These are phyloP conservation scores for Temnothorax nylanderi DNA, from an alignment of 1,140 invertebrate genomes.

Conservation along the genomic window DNA sequence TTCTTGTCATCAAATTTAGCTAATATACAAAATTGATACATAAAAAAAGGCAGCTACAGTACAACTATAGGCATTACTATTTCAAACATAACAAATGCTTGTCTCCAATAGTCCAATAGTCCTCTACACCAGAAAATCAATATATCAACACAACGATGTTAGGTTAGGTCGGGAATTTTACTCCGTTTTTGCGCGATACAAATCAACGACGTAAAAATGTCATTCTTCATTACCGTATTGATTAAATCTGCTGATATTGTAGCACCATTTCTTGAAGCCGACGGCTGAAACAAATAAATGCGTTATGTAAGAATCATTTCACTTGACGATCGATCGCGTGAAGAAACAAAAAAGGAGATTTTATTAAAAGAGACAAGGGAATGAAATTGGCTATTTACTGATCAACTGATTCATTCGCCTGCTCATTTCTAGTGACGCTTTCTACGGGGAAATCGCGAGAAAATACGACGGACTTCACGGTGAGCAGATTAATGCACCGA, in stretches of 20 bases:
- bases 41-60: neutral
- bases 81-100: neutral
- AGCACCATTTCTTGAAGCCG: conserved; percentile 41
- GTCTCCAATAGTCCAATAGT: neutral
- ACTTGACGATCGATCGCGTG: neutral
- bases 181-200: neutral
- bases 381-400: conserved; percentile 16
- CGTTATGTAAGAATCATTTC: conserved; percentile 18
- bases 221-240: conserved; percentile 88
- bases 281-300: neutral
- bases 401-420: neutral
- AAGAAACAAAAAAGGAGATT: neutral
- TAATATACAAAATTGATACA: neutral
- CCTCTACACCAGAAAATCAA: neutral
- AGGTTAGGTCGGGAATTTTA: neutral
- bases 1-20: neutral
- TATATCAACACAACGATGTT: neutral
- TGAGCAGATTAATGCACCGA: neutral
- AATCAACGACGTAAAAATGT: neutral
- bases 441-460: neutral
- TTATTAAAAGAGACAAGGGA: neutral
- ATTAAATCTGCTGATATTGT: conserved; percentile 86
- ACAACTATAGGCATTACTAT: neutral
- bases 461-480: neutral
- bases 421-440: neutral